These are phyloP conservation scores for Torymus texanus DNA, from an alignment of 2,888 invertebrate genomes.

Conservation along the genomic window DNA sequence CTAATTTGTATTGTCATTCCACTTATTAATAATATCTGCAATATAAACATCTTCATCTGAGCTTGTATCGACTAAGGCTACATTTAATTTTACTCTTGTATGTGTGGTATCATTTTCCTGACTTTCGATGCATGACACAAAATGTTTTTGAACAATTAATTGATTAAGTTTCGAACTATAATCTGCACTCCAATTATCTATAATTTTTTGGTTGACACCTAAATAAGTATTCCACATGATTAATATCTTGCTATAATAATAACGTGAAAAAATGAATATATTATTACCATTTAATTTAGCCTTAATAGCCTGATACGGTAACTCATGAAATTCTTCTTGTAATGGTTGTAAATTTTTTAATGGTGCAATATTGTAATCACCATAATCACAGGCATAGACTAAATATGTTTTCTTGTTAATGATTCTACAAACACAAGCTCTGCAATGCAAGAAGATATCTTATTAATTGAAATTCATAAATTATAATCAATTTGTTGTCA, in stretches of 20 bases:
- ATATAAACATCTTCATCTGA: conserved; percentile 74
- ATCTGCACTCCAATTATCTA: too few relatives aligned
- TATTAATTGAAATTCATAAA: conserved; percentile 8
- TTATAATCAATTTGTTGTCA: neutral
- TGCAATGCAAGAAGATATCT: conserved; percentile 60
- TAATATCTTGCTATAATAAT: too few relatives aligned
- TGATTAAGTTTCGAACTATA: too few relatives aligned
- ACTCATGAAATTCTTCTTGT: conserved; percentile 77
- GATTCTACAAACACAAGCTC: conserved; percentile 77
- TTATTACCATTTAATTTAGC: conserved; percentile 79
- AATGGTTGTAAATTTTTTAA: conserved; percentile 78
- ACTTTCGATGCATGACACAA: too few relatives aligned
- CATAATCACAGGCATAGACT: conserved; percentile 81
- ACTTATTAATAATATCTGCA: conserved; percentile 19
- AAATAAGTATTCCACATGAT: too few relatives aligned
- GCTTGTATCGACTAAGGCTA: conserved; percentile 84
- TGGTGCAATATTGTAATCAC: conserved; percentile 79
- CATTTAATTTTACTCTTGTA: conserved; percentile 72
- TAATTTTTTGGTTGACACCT: too few relatives aligned
- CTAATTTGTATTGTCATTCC: neutral
- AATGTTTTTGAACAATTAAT: too few relatives aligned
- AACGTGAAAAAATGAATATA: too few relatives aligned
- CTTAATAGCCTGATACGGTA: conserved; percentile 82
- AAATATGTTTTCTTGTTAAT: conserved; percentile 78
- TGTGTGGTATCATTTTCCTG: too few relatives aligned